Evolutionary conservation across 1,140 invertebrate genomes (phyloP), one percentile per base, ranked within the genome.

Genomic region (Dendrolimus punctatus): DNA sequence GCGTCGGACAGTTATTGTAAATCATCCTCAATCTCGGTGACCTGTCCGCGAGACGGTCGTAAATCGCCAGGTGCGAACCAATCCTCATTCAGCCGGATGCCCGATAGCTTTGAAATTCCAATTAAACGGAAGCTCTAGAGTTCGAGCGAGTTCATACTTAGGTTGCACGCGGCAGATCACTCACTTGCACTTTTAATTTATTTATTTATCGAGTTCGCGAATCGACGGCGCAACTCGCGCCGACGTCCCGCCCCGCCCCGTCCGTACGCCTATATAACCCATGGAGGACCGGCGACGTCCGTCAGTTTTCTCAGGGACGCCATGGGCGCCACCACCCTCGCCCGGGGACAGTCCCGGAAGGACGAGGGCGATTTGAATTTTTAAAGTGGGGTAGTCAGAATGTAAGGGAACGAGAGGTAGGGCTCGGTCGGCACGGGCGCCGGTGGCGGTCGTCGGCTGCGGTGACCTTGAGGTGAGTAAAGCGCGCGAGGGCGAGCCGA

Each of bases 131-230:
- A 73, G 68, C 70, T 76, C 66, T 76, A 76, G 69, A 62, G 23
- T 23, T 23, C 23, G 23, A 23, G 23, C 58, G 69, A 79, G 73
- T 76, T 72, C 71, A 64, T 69, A 77, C 72, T 76, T 69, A 51
- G 70, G 61, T 64, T 79, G 78, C 79, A 80, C 71, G 78, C 73
- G 63, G 71, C 43, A 76, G 76, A 86, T 86, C 80, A 76, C 75
- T 86, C 79, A 84, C 80, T 86, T 86, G 80, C 83, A 86, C 80
- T 86, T 86, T 86, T 86, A 86, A 86, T 86, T 86, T 84, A 86
- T 86, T 86, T 84, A 86, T 86, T 86, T 86, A 86, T 86, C 73
- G 79, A 76, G 80, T 80, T 69, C 79, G 75, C 74, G 76, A 70
- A 81, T 82, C 82, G 76, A 85, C 79, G 75, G 82, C 80, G 80